Base-by-base conservation (phyloP, 2,797 vertebrate species). In the Spheniscus humboldti region DNA sequence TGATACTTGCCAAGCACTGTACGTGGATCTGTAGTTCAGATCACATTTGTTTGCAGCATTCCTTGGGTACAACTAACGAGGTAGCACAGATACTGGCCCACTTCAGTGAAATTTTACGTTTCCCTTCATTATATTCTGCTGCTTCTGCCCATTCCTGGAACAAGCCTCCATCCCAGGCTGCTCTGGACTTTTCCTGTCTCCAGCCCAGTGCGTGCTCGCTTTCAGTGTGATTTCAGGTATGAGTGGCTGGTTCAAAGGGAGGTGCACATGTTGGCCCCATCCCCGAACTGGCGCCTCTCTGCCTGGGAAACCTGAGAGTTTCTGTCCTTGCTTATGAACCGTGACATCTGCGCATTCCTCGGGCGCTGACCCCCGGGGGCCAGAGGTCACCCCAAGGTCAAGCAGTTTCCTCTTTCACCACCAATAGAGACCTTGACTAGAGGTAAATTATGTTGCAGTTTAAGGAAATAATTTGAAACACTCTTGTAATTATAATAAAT, bases 261-360 rank as follows among this genome's bases (percentile, higher is more conserved):
- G 97, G 97, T 97, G 95, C 96, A 96, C 97, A 98, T 96, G 97
- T 97, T 97, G 97, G 97, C 97, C 96, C 97, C 97, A 97, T 98
- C 97, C 96, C 96, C 88, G 90, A 97, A 95, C 98, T 98, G 98
- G 98, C 98, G 98, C 98, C 98, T 97, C 97, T 97, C 97, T 98
- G 98, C 98, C 98, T 98, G 97, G 97, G 98, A 98, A 98, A 99
- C 98, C 97, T 97, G 98, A 98, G 98, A 97, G 97, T 96, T 97
- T 97, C 96, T 98, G 97, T 97, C 95, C 97, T 97, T 97, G 97
- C 97, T 98, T 98, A 98, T 98, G 98, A 98, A 98, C 98, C 98
- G 98, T 98, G 98, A 98, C 99, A 99, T 99, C 98, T 99, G 98
- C 97, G 98, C 98, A 98, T 98, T 99, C 98, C 97, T 97, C 97